Conservation (phyloP, 2,797 vertebrate genomes). For the Rhinatrema bivittatum region DNA sequence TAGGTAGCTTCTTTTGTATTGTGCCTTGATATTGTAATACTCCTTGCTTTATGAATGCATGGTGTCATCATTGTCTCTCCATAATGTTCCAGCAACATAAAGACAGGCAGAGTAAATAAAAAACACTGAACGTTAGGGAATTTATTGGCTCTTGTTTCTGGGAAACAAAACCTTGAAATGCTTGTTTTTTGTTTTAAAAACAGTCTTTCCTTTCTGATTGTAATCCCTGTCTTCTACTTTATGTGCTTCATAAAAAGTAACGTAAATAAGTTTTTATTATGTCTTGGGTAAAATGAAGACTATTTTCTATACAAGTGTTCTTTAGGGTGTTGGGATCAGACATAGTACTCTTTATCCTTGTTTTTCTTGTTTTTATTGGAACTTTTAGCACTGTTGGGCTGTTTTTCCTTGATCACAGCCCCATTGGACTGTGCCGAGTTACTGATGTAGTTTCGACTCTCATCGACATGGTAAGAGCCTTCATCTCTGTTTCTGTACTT, state of each 20-base stretch:
- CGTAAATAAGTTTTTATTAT: conserved; percentile 81
- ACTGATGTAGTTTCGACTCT: conserved; percentile 99
- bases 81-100: conserved; percentile 84
- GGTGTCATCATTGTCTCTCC: conserved; percentile 71
- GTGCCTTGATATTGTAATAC: conserved; percentile 56
- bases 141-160: conserved; percentile 68
- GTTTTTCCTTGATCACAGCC: conserved; percentile 91
- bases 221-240: conserved; percentile 65
- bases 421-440: conserved; percentile 97
- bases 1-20: conserved; percentile 68
- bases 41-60: conserved; percentile 71
- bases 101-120: conserved; percentile 88
- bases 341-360: conserved; percentile 99
- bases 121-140: conserved; percentile 71
- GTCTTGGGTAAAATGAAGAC: conserved; percentile 86
- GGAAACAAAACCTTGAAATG: conserved; percentile 73
- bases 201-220: conserved; percentile 70
- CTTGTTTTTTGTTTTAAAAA: conserved; percentile 65
- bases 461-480: conserved; percentile 94
- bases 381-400: conserved; percentile 80
- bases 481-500: conserved; percentile 97
- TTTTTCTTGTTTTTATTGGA: conserved; percentile 96
- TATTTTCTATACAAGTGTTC: conserved; percentile 89
- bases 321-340: conserved; percentile 79
- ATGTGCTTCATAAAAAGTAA: conserved; percentile 75